These are phyloP conservation scores for Melanogrammus aeglefinus DNA, from an alignment of 2,797 vertebrate genomes.

Conservation along the genomic window DNA sequence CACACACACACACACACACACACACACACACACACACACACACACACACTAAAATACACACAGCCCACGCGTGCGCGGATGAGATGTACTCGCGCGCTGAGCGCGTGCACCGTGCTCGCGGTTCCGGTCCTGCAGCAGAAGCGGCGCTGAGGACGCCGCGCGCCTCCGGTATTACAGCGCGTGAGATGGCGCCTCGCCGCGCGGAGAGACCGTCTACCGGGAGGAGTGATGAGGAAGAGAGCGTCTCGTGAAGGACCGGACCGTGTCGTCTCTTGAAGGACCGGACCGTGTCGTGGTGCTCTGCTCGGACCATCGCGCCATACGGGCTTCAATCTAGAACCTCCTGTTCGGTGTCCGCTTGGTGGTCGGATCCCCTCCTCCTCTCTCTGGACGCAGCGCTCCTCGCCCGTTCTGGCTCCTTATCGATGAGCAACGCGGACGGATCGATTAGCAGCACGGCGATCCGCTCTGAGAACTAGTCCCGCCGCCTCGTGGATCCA, in stretches of 20 bases:
- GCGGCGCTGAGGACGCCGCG: constrained; percentile 50
- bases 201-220: background rate
- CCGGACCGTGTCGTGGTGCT: background rate
- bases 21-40: background rate
- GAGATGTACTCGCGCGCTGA: constrained; percentile 38
- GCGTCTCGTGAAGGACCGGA: too few relatives aligned
- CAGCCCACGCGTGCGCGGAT: constrained; percentile 20
- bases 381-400: too few relatives aligned
- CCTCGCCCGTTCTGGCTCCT: constrained; percentile 7
- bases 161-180: constrained; percentile 23
- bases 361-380: constrained; percentile 58
- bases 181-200: constrained; percentile 18
- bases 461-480: constrained; percentile 6
- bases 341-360: constrained; percentile 57
- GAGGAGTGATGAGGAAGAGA: background rate
- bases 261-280: too few relatives aligned
- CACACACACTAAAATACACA: background rate
- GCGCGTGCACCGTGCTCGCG: constrained; percentile 60
- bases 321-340: constrained; percentile 40
- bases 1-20: constrained; percentile 29
- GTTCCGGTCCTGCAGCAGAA: constrained; percentile 66
- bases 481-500: background rate
- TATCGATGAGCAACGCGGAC: background rate
- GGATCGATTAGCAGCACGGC: constrained; percentile 13
- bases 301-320: constrained; percentile 34